These are phyloP conservation scores for Maccullochella peelii DNA, from an alignment of 2,113 vertebrate species.

Conservation along the genomic window DNA sequence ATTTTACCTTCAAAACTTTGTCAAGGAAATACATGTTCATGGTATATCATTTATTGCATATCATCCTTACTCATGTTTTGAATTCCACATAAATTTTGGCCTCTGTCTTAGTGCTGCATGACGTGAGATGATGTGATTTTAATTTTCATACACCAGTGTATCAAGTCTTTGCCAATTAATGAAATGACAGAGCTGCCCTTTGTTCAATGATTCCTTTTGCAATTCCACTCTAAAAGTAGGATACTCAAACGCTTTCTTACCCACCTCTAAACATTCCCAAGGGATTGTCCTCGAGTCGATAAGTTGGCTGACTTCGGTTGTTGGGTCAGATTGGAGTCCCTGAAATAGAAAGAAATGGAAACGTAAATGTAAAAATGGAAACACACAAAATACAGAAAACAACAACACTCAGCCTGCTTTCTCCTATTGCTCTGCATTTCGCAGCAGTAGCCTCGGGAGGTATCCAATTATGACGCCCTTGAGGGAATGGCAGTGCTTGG, in stretches of 20 bases:
- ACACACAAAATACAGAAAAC: conserved; percentile 55
- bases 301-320: conserved; percentile 43
- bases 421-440: conserved; percentile 34
- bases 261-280: conserved; percentile 29
- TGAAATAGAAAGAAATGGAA: conserved; percentile 67
- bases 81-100: not conserved
- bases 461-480: conserved; percentile 82
- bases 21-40: conserved; percentile 14
- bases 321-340: conserved; percentile 47
- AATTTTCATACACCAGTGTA: not conserved
- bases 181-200: not conserved
- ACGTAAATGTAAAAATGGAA: conserved; percentile 78
- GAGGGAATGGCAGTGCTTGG: conserved; percentile 77
- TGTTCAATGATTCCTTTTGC: not conserved
- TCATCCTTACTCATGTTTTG: not conserved
- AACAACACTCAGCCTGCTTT: conserved; percentile 50
- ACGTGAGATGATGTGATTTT: conserved; percentile 11
- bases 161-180: not conserved
- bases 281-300: conserved; percentile 25
- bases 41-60: not conserved
- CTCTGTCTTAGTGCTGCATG: not conserved
- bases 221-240: not conserved
- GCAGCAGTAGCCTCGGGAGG: conserved; percentile 57
- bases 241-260: conserved; percentile 11
- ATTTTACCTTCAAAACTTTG: conserved; percentile 1